Percentiles rank a stretch among this genome's conserved stretches.
phyloP scores from a whole-genome alignment of 1,140 invertebrate species.

The Delia radicum region DNA sequence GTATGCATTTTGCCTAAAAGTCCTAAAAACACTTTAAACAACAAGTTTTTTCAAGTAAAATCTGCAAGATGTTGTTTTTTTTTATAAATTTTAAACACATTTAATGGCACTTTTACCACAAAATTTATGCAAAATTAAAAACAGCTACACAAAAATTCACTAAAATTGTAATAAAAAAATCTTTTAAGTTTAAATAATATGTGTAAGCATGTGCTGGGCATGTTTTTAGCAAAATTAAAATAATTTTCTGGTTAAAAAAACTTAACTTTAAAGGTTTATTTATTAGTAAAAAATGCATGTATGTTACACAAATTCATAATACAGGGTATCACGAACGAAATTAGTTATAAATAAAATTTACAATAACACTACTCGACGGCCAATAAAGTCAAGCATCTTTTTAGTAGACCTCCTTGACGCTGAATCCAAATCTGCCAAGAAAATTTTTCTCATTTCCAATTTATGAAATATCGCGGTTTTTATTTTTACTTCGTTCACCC shows the following conservation, averaged over 20 bases:
- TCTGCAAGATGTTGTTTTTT: background rate
- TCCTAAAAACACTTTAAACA: background rate
- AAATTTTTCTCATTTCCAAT: no score
- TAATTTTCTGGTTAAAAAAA: conserved; percentile 8
- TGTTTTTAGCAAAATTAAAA: conserved; percentile 11
- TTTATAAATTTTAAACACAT: conserved; percentile 3
- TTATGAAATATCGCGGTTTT: no score
- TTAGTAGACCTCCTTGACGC: no score
- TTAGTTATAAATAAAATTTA: no score
- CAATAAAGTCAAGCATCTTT: no score
- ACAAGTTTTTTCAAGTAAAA: background rate
- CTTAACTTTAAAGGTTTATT: background rate
- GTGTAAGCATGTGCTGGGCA: background rate
- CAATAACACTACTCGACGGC: no score
- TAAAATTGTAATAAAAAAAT: background rate
- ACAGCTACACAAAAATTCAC: background rate
- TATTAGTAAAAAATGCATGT: background rate
- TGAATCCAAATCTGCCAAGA: no score
- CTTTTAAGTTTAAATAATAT: background rate
- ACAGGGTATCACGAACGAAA: no score
- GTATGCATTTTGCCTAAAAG: no score
- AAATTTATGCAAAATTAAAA: conserved; percentile 22
- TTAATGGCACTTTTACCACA: conserved; percentile 20
- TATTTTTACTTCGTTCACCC: no score
- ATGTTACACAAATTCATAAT: no score